Evolutionary conservation across 2,888 invertebrate species (phyloP), one percentile per base, ranked within the genome.

Genomic region (Ditula angustiorana): DNA sequence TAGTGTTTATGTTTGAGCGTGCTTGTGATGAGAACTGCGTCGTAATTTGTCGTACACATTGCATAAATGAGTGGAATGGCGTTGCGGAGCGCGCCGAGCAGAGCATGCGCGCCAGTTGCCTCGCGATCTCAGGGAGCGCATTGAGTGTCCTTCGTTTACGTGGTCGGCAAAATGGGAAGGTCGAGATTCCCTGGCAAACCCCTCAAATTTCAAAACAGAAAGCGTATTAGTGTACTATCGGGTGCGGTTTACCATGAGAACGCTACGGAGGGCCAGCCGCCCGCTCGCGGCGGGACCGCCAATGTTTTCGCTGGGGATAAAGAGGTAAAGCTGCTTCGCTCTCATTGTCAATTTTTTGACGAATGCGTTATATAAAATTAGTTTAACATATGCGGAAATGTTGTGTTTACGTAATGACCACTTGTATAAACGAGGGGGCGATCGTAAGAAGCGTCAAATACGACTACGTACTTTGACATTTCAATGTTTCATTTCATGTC

Each of bases 111-210:
- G 91, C 91, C 88, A 90, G 90, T 92, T 88, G 88, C 87, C 81
- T 86, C 79, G 85, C 88, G 79, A 79, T 86, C 83, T 82, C 88
- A 87, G 80, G 89, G 86, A 91, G 88, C 90, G 88, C 90, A 92
- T 88, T 94, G 86, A 93, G 85, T 89, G 91, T 90, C 85, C 87
- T 90, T 92, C 93, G 93, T 92, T 90, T 90, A 89, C 86, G 86
- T 88, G 88, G 81, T 86, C 79, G 91, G 87, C 94, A 94, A 93
- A 93, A 96, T 96, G 96, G 96, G 95, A 93, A 95, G 95, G 93
- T 95, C 95, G 90, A 96, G 96, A 94, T 97, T 97, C 95, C 97
- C 97, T 86, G 97, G 97, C 85, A 97, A 96, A 94, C 97, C 97
- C 88, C 95, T 96, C 78, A 97, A 96, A 94, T 96, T 96, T 93